Base-by-base conservation (phyloP, 2,888 invertebrate species). In the Phymatocera aterrima region DNA sequence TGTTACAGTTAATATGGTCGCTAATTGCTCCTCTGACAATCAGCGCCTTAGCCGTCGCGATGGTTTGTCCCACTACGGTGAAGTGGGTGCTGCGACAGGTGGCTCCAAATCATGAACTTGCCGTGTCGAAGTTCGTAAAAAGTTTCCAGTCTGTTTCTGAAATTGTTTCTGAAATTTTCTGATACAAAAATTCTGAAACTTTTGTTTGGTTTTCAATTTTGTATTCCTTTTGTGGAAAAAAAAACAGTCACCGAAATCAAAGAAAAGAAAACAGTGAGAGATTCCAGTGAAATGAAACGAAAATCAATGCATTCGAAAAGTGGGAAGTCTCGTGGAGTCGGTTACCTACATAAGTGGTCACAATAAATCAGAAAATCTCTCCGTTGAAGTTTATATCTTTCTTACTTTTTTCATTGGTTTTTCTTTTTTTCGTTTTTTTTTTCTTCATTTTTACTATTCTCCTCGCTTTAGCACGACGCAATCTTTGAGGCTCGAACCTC, bases 1-100 rank as follows among this genome's bases (percentile, higher is more conserved):
- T n/a, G 10, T 75, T 48, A 31, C 61, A 88, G 88, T 68, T 88
- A n/a, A 57, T 87, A 1, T 83, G 85, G 82, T 70, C 82, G 31
- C 77, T 87, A 1, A 81, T 88, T 1, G 85, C 83, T 0, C 88
- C 87, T 6, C 51, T 86, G 28, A 78, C 80, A 10, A 79, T 88
- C 31, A 85, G 85, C 40, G 65, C 81, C 3, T 79, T 87, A 72
- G 87, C 87, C 0, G 80, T 88, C 12, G 81, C 86, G 34, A 79
- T 88, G 12, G 81, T 88, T 57, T 87, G 85, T 60, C 88, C 88
- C 31, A 81, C 81, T n/a, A 87, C 87, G 0, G 80, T 83, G 1
- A 84, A 84, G 57, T 88, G 88, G 88, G 65, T 82, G 18, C 18
- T 83, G 15, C 80, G 77, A 43, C 82, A 83, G 78, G 70, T 85